Base-by-base conservation (phyloP, 2,113 vertebrate species). In the Azemiops feae region DNA sequence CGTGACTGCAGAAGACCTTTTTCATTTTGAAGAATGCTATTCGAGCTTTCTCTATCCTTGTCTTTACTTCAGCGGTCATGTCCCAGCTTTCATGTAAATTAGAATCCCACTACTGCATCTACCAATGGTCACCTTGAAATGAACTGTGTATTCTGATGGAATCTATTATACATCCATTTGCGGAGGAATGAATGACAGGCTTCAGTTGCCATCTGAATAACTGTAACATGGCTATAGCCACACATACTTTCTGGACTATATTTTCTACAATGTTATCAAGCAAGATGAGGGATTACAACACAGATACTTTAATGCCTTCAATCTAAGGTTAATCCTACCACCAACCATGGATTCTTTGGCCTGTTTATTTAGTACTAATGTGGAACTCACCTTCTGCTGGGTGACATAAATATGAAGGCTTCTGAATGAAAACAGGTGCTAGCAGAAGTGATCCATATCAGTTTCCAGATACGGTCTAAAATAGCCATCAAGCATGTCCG, bases 241-340 rank as follows among this genome's bases (percentile, higher is more conserved):
- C 95, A 94, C 91, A 90, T 39, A 95, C 39, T 94, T 92, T 96
- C 90, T 93, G 94, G 95, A 94, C 95, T 92, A 93, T 88, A 93
- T 96, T 97, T 97, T 93, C 91, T 95, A 93, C 55, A 92, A 90
- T 94, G 87, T 94, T 97, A 88, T 96, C 97, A 96, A 97, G 87
- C 89, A 95, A 60, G n/a, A 87, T 96, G 95, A 94, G 93, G 47
- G 89, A 95, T 95, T 90, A 34, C 60, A 96, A 95, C 94, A 96
- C 88, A 85, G 93, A 90, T 64, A 95, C 94, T 96, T 95, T 53
- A 92, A 69, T 94, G 90, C 90, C 81, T 96, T 95, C 94, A 93
- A 57, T 96, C 54, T 96, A 96, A 96, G 95, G 95, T 97, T 95
- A 96, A 81, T 60, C 91, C 87, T 54, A 92, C 30, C 97, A 94